These are phyloP conservation scores for Shargacucullia verbasci DNA, from an alignment of 2,888 invertebrate species.

Conservation along the genomic window DNA sequence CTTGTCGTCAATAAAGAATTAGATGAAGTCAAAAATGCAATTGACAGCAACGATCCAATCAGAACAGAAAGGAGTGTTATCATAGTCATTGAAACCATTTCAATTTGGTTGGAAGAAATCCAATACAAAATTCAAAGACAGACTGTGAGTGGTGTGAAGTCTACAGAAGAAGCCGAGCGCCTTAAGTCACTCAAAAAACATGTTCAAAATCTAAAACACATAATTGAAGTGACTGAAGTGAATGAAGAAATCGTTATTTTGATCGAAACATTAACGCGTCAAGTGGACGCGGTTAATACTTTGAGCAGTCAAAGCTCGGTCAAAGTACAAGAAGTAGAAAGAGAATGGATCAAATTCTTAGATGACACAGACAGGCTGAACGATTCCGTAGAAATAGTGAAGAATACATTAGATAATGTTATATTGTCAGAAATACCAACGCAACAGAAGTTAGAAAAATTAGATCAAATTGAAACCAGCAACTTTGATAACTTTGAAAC, in stretches of 20 bases:
- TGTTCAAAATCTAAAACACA: slow-evolving; percentile 89
- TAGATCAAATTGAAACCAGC: slow-evolving; percentile 92
- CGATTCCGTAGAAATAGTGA: slow-evolving; percentile 83
- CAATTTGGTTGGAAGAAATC: slow-evolving; percentile 95
- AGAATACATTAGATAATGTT: slow-evolving; percentile 87
- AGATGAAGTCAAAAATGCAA: slow-evolving; percentile 88
- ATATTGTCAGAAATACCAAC: slow-evolving; percentile 91
- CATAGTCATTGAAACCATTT: slow-evolving; percentile 94
- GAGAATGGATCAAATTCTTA: slow-evolving; percentile 92
- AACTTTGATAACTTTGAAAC: slow-evolving; percentile 91
- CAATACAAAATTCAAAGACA: slow-evolving; percentile 92
- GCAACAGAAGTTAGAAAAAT: slow-evolving; percentile 90
- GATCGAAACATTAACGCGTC: slow-evolving; percentile 90
- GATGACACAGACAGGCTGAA: slow-evolving; percentile 90
- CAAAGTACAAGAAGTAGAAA: slow-evolving; percentile 88
- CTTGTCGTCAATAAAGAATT: slow-evolving; percentile 90
- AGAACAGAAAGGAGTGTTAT: slow-evolving; percentile 92
- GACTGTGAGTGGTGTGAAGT: slow-evolving; percentile 66
- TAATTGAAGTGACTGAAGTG: slow-evolving; percentile 91
- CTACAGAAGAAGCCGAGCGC: slow-evolving; percentile 71
- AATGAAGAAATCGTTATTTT: slow-evolving; percentile 91
- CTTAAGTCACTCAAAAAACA: slow-evolving; percentile 85
- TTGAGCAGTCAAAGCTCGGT: slow-evolving; percentile 85
- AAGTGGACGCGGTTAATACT: slow-evolving; percentile 92
- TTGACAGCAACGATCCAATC: slow-evolving; percentile 88